Conservation (phyloP, 2,797 vertebrate species). For the Mallotus villosus region DNA sequence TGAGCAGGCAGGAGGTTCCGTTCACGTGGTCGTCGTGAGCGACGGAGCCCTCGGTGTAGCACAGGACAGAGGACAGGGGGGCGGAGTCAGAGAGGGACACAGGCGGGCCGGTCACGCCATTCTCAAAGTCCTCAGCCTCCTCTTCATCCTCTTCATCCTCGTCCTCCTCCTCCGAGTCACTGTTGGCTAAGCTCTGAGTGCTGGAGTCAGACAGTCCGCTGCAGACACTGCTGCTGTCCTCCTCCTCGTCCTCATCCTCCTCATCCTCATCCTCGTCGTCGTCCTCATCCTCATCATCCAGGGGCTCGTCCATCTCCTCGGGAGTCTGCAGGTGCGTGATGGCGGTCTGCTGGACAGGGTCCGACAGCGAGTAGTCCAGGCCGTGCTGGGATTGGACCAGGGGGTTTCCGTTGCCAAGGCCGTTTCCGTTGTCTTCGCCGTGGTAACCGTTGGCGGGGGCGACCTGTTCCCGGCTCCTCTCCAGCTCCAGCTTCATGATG, state of each 20-base stretch:
- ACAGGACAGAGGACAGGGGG: constrained; percentile 79
- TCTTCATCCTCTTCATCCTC: constrained; percentile 81
- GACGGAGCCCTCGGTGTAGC: constrained; percentile 82
- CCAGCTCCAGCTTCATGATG: constrained; percentile 98
- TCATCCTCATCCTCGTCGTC: constrained; percentile 58
- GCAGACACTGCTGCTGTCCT: constrained; percentile 95
- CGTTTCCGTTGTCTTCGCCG: constrained; percentile 72
- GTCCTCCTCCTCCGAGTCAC: constrained; percentile 92
- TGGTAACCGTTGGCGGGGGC: constrained; percentile 83
- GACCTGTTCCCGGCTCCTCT: constrained; percentile 81
- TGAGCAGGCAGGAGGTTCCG: constrained; percentile 84
- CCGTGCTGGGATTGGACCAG: constrained; percentile 81
- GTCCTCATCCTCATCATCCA: constrained; percentile 81
- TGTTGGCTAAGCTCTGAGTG: constrained; percentile 93
- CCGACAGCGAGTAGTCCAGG: constrained; percentile 85
- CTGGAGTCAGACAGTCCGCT: constrained; percentile 95
- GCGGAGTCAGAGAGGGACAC: constrained; percentile 76
- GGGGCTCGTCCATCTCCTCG: constrained; percentile 84
- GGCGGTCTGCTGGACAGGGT: constrained; percentile 80
- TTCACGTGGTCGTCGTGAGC: constrained; percentile 85
- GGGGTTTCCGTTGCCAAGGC: constrained; percentile 78
- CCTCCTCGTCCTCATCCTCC: constrained; percentile 74
- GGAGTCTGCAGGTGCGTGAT: constrained; percentile 86
- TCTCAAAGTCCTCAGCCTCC: constrained; percentile 82
- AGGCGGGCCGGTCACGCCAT: constrained; percentile 65